These are phyloP conservation scores for Zaprionus davidi DNA, from an alignment of 1,140 invertebrate genomes.

Conservation along the genomic window DNA sequence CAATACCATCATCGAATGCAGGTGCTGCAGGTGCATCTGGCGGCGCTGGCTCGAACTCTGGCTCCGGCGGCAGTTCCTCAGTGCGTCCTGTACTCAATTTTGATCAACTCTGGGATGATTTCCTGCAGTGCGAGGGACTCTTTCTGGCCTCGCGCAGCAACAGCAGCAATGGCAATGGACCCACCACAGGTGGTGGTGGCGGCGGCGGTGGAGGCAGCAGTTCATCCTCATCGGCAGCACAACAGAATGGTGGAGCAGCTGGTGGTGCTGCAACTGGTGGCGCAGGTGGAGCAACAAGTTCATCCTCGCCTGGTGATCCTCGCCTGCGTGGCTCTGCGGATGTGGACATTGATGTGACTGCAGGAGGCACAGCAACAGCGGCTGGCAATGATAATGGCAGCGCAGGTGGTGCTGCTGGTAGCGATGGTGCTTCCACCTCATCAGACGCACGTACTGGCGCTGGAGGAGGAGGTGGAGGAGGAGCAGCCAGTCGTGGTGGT, in stretches of 20 bases:
- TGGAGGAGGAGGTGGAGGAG: conserved; percentile 5
- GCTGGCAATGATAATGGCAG: background rate
- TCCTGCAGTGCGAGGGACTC: conserved; percentile 74
- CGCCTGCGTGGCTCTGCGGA: conserved; percentile 47
- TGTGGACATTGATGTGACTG: conserved; percentile 20
- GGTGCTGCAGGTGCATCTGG: background rate
- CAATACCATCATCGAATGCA: conserved; percentile 57
- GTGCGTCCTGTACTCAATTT: conserved; percentile 72
- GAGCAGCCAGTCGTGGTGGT: conserved; percentile 75
- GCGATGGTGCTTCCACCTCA: conserved; percentile 83
- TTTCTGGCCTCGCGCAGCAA: conserved; percentile 59
- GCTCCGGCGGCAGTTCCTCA: background rate
- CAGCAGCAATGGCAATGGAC: conserved; percentile 17
- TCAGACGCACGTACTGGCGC: conserved; percentile 40
- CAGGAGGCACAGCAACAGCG: background rate
- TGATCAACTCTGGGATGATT: conserved; percentile 78
- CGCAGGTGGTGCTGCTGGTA: conserved; percentile 78
- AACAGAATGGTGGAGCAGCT: conserved; percentile 42
- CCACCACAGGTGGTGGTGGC: background rate
- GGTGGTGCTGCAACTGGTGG: background rate
- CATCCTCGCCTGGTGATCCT: conserved; percentile 24
- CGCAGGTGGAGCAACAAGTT: too few relatives aligned
- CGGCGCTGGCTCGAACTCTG: background rate
- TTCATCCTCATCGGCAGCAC: conserved; percentile 3
- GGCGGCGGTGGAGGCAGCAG: background rate